Conservation (phyloP, 2,113 vertebrate genomes). For the Trematomus loennbergii region DNA sequence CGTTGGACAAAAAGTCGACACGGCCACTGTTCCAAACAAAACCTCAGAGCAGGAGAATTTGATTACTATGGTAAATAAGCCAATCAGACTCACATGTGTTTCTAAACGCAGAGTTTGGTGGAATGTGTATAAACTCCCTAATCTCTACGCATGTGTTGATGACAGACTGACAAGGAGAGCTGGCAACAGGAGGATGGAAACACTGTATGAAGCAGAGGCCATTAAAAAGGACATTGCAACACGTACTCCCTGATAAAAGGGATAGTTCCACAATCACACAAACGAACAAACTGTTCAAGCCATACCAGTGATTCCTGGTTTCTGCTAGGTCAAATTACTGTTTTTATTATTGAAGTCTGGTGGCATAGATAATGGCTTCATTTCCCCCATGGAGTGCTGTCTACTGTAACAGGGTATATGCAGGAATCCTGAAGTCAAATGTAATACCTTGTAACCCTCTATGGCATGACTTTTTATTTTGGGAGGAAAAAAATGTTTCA, state of each 20-base stretch:
- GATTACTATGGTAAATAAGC: conserved; percentile 58
- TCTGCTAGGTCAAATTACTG: no score
- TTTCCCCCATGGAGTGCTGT: no score
- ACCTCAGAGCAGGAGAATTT: conserved; percentile 44
- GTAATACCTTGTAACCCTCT: no score
- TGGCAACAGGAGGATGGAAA: conserved; percentile 40
- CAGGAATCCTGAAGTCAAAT: no score
- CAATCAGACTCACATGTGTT: conserved; percentile 49
- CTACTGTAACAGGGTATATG: no score
- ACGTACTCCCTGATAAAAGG: conserved; percentile 1
- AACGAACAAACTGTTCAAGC: no score
- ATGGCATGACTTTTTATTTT: no score
- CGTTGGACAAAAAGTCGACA: conserved; percentile 23
- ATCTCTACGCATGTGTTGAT: conserved; percentile 40
- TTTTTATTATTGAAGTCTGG: no score
- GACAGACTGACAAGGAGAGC: conserved; percentile 51
- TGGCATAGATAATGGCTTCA: no score
- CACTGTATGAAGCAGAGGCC: conserved; percentile 25
- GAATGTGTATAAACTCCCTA: conserved; percentile 48
- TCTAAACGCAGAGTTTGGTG: conserved; percentile 27
- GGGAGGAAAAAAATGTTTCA: no score
- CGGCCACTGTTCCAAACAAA: conserved; percentile 35
- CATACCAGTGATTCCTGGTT: no score
- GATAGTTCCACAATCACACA: no score
- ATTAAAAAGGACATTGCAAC: conserved; percentile 17